A percentile compares a stretch with the other conserved stretches of the same genome.
These are phyloP conservation scores for Apamea monoglypha DNA, from an alignment of 2,888 invertebrate species.

Conservation along the genomic window DNA sequence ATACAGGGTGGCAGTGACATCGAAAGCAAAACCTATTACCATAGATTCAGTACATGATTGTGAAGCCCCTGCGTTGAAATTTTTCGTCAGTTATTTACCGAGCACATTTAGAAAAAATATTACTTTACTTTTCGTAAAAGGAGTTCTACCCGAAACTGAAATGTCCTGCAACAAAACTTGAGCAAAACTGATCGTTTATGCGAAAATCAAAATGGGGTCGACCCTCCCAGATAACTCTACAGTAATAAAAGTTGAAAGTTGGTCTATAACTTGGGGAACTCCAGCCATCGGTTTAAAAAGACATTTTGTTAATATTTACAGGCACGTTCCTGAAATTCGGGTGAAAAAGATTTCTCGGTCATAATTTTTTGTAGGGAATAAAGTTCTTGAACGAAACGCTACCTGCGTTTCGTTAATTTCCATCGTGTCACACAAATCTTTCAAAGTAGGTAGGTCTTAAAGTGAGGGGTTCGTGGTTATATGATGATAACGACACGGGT, in stretches of 20 bases:
- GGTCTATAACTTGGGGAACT: conserved; percentile 44
- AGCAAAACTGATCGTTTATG: conserved; percentile 56
- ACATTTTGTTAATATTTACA: conserved; percentile 52
- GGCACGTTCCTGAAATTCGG: conserved; percentile 24
- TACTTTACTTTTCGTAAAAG: background rate
- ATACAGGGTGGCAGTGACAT: too few species aligned
- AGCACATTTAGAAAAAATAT: background rate
- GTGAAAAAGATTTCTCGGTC: conserved; percentile 22
- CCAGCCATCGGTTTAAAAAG: conserved; percentile 30
- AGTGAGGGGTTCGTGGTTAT: too few species aligned
- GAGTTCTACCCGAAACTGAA: background rate
- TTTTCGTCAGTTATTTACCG: too few species aligned
- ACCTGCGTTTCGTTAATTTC: background rate
- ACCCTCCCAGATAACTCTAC: conserved; percentile 53
- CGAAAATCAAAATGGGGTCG: conserved; percentile 54
- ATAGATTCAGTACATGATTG: too few species aligned
- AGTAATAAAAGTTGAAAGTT: conserved; percentile 61
- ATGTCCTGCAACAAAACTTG: background rate
- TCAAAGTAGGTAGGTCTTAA: background rate
- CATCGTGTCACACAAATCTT: background rate
- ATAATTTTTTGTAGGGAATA: background rate
- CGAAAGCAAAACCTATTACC: too few species aligned
- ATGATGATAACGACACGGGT: too few species aligned
- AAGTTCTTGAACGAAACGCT: conserved; percentile 3
- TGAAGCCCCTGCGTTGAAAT: too few species aligned